Evolutionary conservation across 2,113 vertebrate species (phyloP).

Genomic region (Eptesicus fuscus): DNA sequence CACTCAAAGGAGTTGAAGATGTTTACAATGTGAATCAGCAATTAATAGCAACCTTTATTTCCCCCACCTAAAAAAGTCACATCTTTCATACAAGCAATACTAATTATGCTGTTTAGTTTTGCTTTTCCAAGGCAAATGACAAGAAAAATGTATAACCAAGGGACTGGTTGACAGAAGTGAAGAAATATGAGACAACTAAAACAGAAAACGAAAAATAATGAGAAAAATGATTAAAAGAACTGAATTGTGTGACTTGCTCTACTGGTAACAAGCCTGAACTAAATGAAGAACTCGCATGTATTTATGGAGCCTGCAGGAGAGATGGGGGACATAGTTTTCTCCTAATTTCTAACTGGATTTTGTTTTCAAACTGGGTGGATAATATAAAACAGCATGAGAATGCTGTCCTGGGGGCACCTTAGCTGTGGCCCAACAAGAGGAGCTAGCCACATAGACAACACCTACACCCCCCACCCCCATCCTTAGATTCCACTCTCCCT

Average conservation of each 20-base stretch:
- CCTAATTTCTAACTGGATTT: not conserved
- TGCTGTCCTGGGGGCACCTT: not conserved
- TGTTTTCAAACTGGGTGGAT: not conserved
- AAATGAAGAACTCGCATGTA: slow-evolving; percentile 38
- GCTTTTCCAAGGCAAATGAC: slow-evolving; percentile 78
- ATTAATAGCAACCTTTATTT: slow-evolving; percentile 71
- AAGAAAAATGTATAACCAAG: slow-evolving; percentile 80
- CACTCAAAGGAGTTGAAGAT: slow-evolving; percentile 65
- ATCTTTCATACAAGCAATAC: slow-evolving; percentile 78
- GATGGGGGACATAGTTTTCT: not conserved
- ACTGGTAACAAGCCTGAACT: slow-evolving; percentile 69
- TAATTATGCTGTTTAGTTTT: slow-evolving; percentile 80
- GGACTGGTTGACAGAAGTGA: slow-evolving; percentile 75
- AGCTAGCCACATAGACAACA: not conserved
- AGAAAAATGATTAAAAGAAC: slow-evolving; percentile 68
- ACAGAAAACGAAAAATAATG: slow-evolving; percentile 60
- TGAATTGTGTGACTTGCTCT: slow-evolving; percentile 40
- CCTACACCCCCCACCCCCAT: rapidly evolving
- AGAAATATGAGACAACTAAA: slow-evolving; percentile 76
- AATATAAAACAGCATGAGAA: not conserved
- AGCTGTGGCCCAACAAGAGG: not conserved
- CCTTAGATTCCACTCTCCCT: not conserved
- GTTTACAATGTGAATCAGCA: slow-evolving; percentile 81
- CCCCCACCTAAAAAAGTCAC: slow-evolving; percentile 68
- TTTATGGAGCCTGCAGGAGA: not conserved